Conservation (phyloP, 1,140 invertebrate species). For the Ditylenchus dipsaci region DNA sequence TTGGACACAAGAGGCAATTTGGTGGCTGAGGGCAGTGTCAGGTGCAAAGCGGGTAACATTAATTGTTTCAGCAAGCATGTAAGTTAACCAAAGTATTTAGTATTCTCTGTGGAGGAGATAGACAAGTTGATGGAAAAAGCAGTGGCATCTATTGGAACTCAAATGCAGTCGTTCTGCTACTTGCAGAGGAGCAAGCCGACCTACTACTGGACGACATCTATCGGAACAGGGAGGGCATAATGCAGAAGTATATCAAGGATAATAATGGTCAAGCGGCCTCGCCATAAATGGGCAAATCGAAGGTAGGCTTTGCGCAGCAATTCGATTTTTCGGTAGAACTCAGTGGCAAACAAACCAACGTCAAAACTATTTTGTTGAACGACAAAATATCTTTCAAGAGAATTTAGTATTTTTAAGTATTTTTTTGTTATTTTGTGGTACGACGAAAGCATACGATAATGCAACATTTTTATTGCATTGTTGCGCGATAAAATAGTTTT, state of each 20-base stretch:
- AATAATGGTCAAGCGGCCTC: slow-evolving; percentile 53
- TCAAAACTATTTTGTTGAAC: too few species aligned
- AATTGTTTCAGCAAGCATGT: neutral
- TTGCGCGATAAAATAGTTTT: too few species aligned
- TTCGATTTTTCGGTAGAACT: too few species aligned
- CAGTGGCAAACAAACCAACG: too few species aligned
- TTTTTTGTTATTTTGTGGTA: too few species aligned
- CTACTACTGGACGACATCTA: slow-evolving; percentile 53
- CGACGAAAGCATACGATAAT: too few species aligned
- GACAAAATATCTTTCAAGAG: too few species aligned
- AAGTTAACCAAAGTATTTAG: slow-evolving; percentile 5
- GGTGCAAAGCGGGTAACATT: slow-evolving; percentile 1
- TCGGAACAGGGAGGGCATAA: slow-evolving; percentile 26
- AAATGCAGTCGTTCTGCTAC: slow-evolving; percentile 28
- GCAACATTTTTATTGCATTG: too few species aligned
- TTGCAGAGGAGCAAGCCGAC: slow-evolving; percentile 55
- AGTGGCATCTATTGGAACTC: slow-evolving; percentile 15
- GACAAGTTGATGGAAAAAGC: slow-evolving; percentile 26
- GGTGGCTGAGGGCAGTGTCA: neutral
- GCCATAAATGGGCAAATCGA: slow-evolving; percentile 45
- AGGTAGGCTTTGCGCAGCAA: slow-evolving; percentile 41
- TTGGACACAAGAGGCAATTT: neutral
- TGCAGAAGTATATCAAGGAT: slow-evolving; percentile 55
- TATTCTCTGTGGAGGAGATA: slow-evolving; percentile 33
- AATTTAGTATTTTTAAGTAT: too few species aligned